Evolutionary conservation across 2,113 vertebrate species (phyloP).

Genomic region (Oncorhynchus kisutch): DNA sequence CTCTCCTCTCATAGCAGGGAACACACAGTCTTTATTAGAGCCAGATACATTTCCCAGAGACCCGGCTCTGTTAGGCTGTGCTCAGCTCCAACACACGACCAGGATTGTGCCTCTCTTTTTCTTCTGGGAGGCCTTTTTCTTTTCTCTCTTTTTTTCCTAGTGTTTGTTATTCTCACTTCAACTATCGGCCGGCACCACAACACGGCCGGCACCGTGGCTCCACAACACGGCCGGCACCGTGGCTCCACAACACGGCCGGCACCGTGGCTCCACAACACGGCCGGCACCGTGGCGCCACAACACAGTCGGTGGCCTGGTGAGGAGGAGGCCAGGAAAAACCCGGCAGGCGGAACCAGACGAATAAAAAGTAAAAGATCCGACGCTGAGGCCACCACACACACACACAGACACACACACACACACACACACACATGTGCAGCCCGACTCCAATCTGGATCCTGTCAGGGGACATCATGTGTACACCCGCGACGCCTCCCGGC

Average conservation of each 20-base stretch:
- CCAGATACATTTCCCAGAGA: slow-evolving; percentile 71
- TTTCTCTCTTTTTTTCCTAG: slow-evolving; percentile 42
- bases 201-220: neutral
- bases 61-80: slow-evolving; percentile 52
- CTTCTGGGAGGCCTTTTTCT: slow-evolving; percentile 54
- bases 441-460: slow-evolving; percentile 79
- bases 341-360: slow-evolving; percentile 74
- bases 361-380: slow-evolving; percentile 74
- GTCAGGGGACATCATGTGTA: slow-evolving; percentile 82
- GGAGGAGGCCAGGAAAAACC: slow-evolving; percentile 80
- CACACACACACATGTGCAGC: neutral
- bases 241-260: no score
- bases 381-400: slow-evolving; percentile 33
- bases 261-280: no score
- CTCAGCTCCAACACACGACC: slow-evolving; percentile 66
- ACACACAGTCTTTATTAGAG: slow-evolving; percentile 72
- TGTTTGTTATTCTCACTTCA: slow-evolving; percentile 79
- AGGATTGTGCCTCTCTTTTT: slow-evolving; percentile 67
- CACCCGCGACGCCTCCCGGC: slow-evolving; percentile 80
- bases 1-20: slow-evolving; percentile 61
- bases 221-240: no score
- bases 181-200: slow-evolving; percentile 66
- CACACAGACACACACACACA: no score
- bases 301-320: slow-evolving; percentile 37
- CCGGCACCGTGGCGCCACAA: slow-evolving; percentile 10